Conservation (phyloP, 2,888 invertebrate genomes). For the Amblyjoppa proteus region DNA sequence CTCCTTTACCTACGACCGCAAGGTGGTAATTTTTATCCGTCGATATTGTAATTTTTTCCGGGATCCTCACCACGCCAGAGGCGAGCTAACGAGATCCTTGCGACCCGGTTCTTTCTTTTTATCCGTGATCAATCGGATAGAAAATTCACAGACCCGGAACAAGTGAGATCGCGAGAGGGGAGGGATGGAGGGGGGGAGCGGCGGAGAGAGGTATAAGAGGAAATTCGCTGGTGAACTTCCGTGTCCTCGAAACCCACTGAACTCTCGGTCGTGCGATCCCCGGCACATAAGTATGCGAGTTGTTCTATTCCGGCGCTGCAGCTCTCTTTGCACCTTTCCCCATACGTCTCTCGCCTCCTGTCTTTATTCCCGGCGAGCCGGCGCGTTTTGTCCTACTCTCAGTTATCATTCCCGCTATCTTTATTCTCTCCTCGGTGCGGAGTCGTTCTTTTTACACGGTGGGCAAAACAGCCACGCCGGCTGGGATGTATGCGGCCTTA, state of each 20-base stretch:
- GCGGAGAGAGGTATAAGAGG: conserved; percentile 22
- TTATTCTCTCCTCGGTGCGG: conserved; percentile 38
- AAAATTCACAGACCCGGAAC: background rate
- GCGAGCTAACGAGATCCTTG: background rate
- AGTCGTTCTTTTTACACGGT: conserved; percentile 35
- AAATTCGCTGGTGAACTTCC: conserved; percentile 67
- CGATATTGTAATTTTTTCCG: too few relatives aligned
- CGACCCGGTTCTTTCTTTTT: background rate
- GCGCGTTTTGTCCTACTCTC: conserved; percentile 5
- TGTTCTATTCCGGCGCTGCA: conserved; percentile 18
- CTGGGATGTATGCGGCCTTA: conserved; percentile 51
- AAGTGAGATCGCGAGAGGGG: background rate
- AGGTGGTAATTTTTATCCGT: too few relatives aligned
- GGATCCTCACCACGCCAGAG: too few relatives aligned
- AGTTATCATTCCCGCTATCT: conserved; percentile 29
- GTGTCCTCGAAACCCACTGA: conserved; percentile 80
- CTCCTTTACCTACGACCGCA: too few relatives aligned
- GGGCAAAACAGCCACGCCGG: conserved; percentile 57
- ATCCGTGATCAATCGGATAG: background rate
- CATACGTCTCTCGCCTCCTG: conserved; percentile 3
- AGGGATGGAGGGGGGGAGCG: background rate
- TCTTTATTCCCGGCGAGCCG: conserved; percentile 13
- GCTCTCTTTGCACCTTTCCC: conserved; percentile 28
- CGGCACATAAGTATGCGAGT: conserved; percentile 21
- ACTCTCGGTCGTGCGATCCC: conserved; percentile 69